Evolutionary conservation across 2,797 vertebrate genomes (phyloP).

Genomic region (Rhynchonycteris naso): DNA sequence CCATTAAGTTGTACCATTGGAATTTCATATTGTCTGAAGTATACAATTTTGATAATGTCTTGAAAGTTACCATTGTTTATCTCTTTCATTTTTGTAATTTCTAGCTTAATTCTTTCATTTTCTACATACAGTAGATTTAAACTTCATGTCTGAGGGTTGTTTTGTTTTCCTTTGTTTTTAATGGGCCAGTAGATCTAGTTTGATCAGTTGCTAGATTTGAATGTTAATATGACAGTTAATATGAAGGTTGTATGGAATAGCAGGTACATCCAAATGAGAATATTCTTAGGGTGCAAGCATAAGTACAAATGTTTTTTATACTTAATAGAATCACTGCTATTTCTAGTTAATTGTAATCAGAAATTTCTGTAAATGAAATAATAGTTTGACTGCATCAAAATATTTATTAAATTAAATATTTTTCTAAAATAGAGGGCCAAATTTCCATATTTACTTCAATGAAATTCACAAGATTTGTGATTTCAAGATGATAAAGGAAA

Average conservation of each 20-base stretch:
- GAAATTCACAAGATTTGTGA: neutral
- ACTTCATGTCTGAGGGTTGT: neutral
- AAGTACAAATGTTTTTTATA: neutral
- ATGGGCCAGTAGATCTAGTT: neutral
- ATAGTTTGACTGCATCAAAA: neutral
- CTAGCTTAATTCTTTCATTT: neutral
- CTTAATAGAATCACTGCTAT: neutral
- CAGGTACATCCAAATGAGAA: neutral
- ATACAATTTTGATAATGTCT: neutral
- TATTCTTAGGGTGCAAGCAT: neutral
- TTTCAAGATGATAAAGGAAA: neutral
- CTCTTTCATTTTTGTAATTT: neutral
- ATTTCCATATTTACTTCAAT: neutral
- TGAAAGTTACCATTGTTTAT: neutral
- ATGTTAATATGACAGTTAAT: neutral
- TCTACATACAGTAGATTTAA: neutral
- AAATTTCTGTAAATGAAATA: conserved; percentile 12
- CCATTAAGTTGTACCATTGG: neutral
- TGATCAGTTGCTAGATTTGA: neutral
- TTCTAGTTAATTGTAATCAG: neutral
- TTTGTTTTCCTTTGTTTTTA: neutral
- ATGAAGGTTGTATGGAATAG: neutral
- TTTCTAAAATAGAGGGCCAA: neutral
- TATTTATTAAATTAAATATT: neutral
- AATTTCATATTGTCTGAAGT: neutral